Percentiles rank a stretch among this genome's conserved stretches.
phyloP scores from a whole-genome alignment of 2,797 vertebrate genomes.

The Erpetoichthys calabaricus region DNA sequence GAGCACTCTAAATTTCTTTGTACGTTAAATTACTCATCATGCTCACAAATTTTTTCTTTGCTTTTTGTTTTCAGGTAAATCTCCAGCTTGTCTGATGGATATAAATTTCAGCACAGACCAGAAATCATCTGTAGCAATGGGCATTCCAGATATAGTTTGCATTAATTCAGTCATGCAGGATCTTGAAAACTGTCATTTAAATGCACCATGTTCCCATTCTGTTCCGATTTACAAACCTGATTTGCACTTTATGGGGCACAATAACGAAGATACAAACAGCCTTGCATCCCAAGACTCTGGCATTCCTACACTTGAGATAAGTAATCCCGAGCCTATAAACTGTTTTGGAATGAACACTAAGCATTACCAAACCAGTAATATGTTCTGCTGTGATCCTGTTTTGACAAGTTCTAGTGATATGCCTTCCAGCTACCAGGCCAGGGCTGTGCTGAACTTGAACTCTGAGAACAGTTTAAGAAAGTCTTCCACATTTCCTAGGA shows the following conservation, averaged over 20 bases:
- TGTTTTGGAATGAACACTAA: constrained; percentile 28
- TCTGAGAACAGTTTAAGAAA: constrained; percentile 42
- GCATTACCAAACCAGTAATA: constrained; percentile 31
- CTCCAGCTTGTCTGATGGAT: constrained; percentile 27
- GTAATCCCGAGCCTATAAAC: constrained; percentile 61
- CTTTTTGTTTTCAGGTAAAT: constrained; percentile 20
- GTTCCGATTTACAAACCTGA: constrained; percentile 29
- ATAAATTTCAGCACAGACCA: constrained; percentile 24
- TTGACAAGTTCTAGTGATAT: constrained; percentile 34
- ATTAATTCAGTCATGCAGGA: constrained; percentile 21
- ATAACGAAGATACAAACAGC: constrained; percentile 55
- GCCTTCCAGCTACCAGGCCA: constrained; percentile 23
- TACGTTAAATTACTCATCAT: no score
- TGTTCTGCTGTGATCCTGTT: constrained; percentile 25
- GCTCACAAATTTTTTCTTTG: not conserved
- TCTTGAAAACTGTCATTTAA: constrained; percentile 23
- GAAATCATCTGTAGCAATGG: constrained; percentile 2
- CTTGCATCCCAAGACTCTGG: constrained; percentile 75
- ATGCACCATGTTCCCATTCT: constrained; percentile 15
- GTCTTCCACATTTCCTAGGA: constrained; percentile 73
- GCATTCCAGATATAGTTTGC: constrained; percentile 5
- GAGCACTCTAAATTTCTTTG: no score
- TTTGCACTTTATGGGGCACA: constrained; percentile 22
- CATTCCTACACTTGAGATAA: constrained; percentile 79
- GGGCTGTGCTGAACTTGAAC: constrained; percentile 47